phyloP scores from a whole-genome alignment of 2,797 vertebrate genomes.

The Petrocephalus schoutedeni region DNA sequence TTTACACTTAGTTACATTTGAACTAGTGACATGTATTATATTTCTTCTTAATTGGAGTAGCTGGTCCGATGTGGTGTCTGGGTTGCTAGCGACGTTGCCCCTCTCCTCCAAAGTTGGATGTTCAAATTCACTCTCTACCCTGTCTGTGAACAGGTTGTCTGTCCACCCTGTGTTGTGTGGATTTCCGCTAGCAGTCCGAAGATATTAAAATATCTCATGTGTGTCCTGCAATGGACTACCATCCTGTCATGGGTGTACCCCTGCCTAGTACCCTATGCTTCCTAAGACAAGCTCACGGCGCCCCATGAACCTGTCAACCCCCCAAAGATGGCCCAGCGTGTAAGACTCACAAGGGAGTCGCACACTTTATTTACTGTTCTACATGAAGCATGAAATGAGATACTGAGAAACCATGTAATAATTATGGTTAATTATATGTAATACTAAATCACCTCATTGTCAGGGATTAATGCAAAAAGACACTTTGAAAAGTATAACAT shows the following conservation, averaged over 20 bases:
- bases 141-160: background rate
- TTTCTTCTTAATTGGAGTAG: background rate
- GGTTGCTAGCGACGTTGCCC: background rate
- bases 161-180: background rate
- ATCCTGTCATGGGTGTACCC: background rate
- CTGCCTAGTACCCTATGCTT: background rate
- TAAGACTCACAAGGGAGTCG: background rate
- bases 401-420: background rate
- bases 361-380: background rate
- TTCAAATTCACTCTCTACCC: background rate
- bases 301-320: background rate
- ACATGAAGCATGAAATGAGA: background rate
- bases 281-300: background rate
- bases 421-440: background rate
- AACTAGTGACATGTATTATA: background rate
- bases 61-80: background rate
- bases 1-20: background rate
- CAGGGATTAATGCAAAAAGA: background rate
- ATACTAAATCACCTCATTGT: background rate
- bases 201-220: background rate
- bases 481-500: background rate
- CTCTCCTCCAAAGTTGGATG: background rate
- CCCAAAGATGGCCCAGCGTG: background rate
- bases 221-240: background rate
- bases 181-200: background rate